phyloP scores from a whole-genome alignment of 2,113 vertebrate species.

The Ancistrus triradiatus region DNA sequence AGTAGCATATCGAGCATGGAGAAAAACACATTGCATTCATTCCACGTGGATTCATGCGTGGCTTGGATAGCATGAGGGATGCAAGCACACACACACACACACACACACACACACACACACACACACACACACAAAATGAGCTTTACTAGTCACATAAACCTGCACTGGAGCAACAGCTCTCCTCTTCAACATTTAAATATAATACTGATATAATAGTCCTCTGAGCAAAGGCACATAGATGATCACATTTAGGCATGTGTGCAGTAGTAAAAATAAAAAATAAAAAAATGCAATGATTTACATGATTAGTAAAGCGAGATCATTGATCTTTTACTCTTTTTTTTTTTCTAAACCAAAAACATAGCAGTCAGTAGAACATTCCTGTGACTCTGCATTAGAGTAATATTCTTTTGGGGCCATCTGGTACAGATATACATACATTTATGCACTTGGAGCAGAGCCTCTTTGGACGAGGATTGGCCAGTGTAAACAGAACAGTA shows the following conservation, averaged over 20 bases:
- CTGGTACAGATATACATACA: not conserved
- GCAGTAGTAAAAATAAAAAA: conserved; percentile 69
- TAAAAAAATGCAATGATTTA: conserved; percentile 83
- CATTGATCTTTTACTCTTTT: conserved; percentile 34
- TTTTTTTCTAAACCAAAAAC: conserved; percentile 56
- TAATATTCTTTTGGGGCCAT: too few species aligned
- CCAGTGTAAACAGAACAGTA: conserved; percentile 48
- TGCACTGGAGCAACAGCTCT: conserved; percentile 71
- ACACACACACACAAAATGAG: conserved; percentile 58
- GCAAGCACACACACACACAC: conserved; percentile 67
- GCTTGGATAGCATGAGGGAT: conserved; percentile 72
- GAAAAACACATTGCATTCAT: conserved; percentile 64
- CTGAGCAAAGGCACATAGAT: conserved; percentile 69
- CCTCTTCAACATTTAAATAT: conserved; percentile 61
- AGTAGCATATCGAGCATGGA: conserved; percentile 33
- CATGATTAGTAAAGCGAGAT: conserved; percentile 89
- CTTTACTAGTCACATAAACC: conserved; percentile 89
- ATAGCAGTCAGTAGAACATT: conserved; percentile 85
- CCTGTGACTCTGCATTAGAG: not conserved
- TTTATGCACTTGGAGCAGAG: not conserved
- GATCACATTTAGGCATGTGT: conserved; percentile 74
- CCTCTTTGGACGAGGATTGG: conserved; percentile 46
- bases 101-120: conserved; percentile 55
- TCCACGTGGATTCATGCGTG: conserved; percentile 66
- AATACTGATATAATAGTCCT: conserved; percentile 63